Evolutionary conservation across 2,797 vertebrate species (phyloP).

Genomic region (Mormyrus proboscirostris): DNA sequence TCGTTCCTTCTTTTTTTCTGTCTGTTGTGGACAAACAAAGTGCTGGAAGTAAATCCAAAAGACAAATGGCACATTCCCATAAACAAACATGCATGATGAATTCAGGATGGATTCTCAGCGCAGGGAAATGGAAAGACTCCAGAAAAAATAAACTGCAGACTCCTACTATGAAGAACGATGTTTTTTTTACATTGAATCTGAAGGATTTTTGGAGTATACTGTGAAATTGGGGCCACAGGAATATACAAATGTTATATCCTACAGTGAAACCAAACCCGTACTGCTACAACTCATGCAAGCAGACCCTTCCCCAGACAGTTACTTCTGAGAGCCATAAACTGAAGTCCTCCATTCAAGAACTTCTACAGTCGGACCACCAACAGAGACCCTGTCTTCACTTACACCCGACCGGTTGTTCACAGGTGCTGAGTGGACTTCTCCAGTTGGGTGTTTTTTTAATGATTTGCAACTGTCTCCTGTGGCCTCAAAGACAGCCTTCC

Average conservation of each 20-base stretch:
- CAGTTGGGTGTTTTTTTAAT: background rate
- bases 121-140: background rate
- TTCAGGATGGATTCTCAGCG: background rate
- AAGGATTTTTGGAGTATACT: conserved; percentile 27
- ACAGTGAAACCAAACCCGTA: conserved; percentile 39
- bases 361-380: conserved; percentile 43
- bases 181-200: conserved; percentile 5
- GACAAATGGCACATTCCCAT: conserved; percentile 2
- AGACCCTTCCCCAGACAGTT: conserved; percentile 30
- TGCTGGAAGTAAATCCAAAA: conserved; percentile 11
- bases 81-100: background rate
- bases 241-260: conserved; percentile 50
- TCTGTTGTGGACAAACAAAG: conserved; percentile 10
- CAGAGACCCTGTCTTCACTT: conserved; percentile 38
- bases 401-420: conserved; percentile 40
- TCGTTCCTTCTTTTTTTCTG: conserved; percentile 4
- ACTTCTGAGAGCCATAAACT: conserved; percentile 31
- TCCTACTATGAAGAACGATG: background rate
- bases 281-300: conserved; percentile 34
- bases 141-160: conserved; percentile 11
- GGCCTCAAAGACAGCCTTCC: conserved; percentile 39
- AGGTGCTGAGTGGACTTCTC: conserved; percentile 17
- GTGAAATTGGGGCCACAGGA: conserved; percentile 37
- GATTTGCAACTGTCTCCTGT: conserved; percentile 31
- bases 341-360: conserved; percentile 26